Base-by-base conservation (phyloP, 2,888 invertebrate genomes). In the Andrena chrysosceles region DNA sequence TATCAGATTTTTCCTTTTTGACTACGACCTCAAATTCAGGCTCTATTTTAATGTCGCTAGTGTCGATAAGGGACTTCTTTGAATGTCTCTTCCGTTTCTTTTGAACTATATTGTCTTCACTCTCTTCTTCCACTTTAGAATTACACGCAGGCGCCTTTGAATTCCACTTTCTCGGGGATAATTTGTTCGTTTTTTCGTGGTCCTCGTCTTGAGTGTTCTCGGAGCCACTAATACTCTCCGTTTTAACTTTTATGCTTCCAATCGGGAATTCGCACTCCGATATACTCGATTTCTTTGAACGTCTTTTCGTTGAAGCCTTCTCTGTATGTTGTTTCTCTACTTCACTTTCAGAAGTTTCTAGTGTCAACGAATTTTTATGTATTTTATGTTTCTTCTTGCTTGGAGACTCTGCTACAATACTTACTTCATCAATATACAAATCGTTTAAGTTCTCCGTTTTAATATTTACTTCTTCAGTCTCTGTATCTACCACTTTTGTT, bases 61-160 rank as follows among this genome's bases (percentile, higher is more conserved):
- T 16, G 20, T 80, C 68, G 2, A 56, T 16, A 31, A 60, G 6
- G 42, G 5, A 13, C 10, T 54, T 72, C 33, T 52, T 77, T 23
- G 72, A 69, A 52, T 69, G 71, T 59, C 84, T 87, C n/a, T 77
- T 85, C 16, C 29, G 35, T 67, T 72, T 81, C 68, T 81, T 77
- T 68, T 78, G 74, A 52, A 13, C 26, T 20, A 48, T 29, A 48
- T 67, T 84, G 77, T 48, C 49, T 75, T 71, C 54, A 23, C 13
- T 33, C 10, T 74, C 54, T 33, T 76, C 63, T 31, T 64, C 42
- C 13, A n/a, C 4, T 23, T 54, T 69, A 49, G 23, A 52, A 26
- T 0, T 56, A 29, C 1, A 7, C 8, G 31, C 23, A 29, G 29
- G 33, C 2, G 10, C 0, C 8, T 63, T 62, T 42, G 29, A 42